Evolutionary conservation across 1,140 invertebrate genomes (phyloP), one percentile per base, ranked within the genome.

Genomic region (Prorops nasuta): DNA sequence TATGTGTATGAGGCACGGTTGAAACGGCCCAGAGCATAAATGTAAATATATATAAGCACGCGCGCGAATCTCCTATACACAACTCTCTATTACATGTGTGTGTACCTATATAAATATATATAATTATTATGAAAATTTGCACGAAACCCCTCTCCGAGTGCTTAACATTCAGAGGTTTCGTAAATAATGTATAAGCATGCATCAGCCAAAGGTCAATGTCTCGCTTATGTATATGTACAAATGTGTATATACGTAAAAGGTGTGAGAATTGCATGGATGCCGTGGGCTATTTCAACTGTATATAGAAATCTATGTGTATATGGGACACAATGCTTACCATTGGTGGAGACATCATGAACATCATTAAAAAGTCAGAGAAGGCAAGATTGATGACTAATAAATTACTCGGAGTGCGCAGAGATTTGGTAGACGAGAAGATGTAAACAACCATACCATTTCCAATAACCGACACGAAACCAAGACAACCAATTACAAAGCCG

Each of bases 361-460:
- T 94, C 87, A 95, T 94, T 28, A 86, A 73, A 63, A 94, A 92
- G 67, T 95, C 91, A 8, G 88, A 91, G 67, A 93, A 86, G 6
- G 91, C 91, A 57, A 94, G 78, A 74, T 94, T 94, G 34, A 93
- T 83, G 9, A 93, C 86, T 21, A 92, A 79, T 44, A 93, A 71
- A 72, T 94, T 94, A 46, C 90, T 90, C 10, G 91, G 91, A 14
- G 89, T 91, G 57, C 89, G 82, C 1, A 93, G 81, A 35, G 78
- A 77, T 74, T 90, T 90, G 1, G 88, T 89, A 3, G 84, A 81
- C 15, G 81, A 79, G 71, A 94, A 95, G 51, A 94, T 90, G 73
- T 90, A 93, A 47, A 94, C 80, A 21, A 94, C 92, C 78, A 93
- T 85, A 19, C 87, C 85, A 64, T 96, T 96, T 47, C 92, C 92